Evolutionary conservation across 2,113 vertebrate species (phyloP).

Genomic region (Cephalopholis sonnerati): DNA sequence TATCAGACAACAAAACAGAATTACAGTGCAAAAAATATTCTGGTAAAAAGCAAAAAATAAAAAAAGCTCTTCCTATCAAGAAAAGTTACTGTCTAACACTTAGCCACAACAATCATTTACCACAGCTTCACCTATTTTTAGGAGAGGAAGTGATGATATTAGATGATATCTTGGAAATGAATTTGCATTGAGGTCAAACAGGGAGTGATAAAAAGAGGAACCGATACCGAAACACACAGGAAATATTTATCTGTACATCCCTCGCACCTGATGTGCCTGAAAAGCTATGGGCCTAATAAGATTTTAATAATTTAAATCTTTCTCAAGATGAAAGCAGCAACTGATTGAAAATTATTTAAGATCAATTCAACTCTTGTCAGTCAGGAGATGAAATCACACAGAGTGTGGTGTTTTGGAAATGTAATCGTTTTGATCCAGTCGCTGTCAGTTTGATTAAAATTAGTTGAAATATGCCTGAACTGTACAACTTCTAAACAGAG

Average conservation of each 20-base stretch:
- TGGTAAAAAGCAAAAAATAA: background rate
- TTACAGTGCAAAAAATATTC: background rate
- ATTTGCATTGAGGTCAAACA: slow-evolving; percentile 32
- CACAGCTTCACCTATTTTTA: background rate
- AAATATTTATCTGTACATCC: slow-evolving; percentile 49
- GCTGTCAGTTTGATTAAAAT: background rate
- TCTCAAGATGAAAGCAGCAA: slow-evolving; percentile 3
- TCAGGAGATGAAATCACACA: background rate
- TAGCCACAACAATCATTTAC: too few relatives aligned
- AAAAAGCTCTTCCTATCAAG: background rate
- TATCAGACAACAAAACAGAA: background rate
- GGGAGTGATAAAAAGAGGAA: slow-evolving; percentile 43
- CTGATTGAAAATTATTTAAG: background rate
- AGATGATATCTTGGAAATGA: slow-evolving; percentile 16
- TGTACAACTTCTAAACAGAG: background rate
- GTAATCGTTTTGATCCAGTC: background rate
- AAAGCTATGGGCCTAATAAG: slow-evolving; percentile 24
- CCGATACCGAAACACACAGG: slow-evolving; percentile 36
- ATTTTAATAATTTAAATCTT: slow-evolving; percentile 43
- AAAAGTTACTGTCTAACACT: background rate
- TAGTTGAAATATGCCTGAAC: background rate
- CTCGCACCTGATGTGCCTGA: slow-evolving; percentile 15
- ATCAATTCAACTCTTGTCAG: background rate
- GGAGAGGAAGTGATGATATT: background rate
- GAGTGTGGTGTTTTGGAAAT: background rate